A percentile compares a stretch with the other conserved stretches of the same genome.
These are phyloP conservation scores for Caenorhabditis zanzibari DNA, from an alignment of 2,888 invertebrate genomes.

Conservation along the genomic window DNA sequence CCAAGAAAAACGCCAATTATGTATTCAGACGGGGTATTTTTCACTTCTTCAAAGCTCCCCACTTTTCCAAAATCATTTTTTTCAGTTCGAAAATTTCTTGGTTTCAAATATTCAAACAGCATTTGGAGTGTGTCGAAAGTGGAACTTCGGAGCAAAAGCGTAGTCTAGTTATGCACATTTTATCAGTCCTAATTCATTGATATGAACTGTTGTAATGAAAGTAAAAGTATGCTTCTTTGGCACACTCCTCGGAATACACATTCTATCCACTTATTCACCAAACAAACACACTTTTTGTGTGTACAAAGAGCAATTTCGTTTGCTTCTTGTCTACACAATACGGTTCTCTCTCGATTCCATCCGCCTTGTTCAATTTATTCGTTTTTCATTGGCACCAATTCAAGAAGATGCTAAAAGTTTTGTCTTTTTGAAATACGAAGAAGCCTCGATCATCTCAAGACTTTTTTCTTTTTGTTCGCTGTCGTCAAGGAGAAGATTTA, in stretches of 20 bases:
- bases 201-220: conserved; percentile 33
- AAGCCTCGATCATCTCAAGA: conserved; percentile 5
- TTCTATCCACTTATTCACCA: conserved; percentile 4
- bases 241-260: conserved; percentile 2
- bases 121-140: conserved; percentile 51
- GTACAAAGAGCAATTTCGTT: conserved; percentile 33
- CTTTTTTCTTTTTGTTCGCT: conserved; percentile 24
- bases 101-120: conserved; percentile 18
- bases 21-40: conserved; percentile 23
- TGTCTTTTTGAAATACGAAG: conserved; percentile 5
- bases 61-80: conserved; percentile 5
- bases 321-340: conserved; percentile 28
- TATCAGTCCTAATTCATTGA: conserved; percentile 31
- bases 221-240: conserved; percentile 15
- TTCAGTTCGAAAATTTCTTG: conserved; percentile 39
- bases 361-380: conserved; percentile 31
- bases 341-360: conserved; percentile 19
- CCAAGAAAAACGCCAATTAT: conserved; percentile 42
- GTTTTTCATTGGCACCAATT: conserved; percentile 16
- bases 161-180: conserved; percentile 40
- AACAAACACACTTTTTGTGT: conserved; percentile 37
- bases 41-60: too few relatives aligned
- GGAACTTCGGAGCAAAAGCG: conserved; percentile 48
- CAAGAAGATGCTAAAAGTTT: conserved; percentile 28
- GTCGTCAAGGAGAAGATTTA: conserved; percentile 33